Evolutionary conservation across 92 coral and sea anemone species (phyloP).

Genomic region (Epizoanthus rinbou): DNA sequence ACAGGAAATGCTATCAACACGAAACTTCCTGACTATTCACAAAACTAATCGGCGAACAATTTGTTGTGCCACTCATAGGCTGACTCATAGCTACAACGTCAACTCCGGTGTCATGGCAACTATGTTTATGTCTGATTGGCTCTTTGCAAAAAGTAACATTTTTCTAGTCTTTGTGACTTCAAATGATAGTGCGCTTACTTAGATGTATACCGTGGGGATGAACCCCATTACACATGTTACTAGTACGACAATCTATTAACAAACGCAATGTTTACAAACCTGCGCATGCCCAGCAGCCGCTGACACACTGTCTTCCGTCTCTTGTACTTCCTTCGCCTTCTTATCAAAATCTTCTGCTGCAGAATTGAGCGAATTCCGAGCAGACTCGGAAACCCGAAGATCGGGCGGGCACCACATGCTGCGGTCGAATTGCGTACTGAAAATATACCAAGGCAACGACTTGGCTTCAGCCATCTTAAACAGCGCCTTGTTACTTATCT

Average conservation of each 20-base stretch:
- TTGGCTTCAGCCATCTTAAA: conserved; percentile 66
- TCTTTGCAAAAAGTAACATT: too few species aligned
- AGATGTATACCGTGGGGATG: too few species aligned
- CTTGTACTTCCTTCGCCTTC: conserved; percentile 38
- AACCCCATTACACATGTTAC: too few species aligned
- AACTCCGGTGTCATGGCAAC: too few species aligned
- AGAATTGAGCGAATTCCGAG: background rate
- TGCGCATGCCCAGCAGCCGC: background rate
- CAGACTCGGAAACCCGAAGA: conserved; percentile 38
- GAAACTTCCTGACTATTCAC: too few species aligned
- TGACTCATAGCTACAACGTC: too few species aligned
- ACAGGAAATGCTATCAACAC: too few species aligned
- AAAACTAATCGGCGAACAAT: too few species aligned
- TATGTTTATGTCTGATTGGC: too few species aligned
- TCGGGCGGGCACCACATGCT: conserved; percentile 79
- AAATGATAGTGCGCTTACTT: too few species aligned
- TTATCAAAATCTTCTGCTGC: background rate
- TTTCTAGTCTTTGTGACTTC: background rate
- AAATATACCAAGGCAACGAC: conserved; percentile 68
- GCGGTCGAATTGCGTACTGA: conserved; percentile 68
- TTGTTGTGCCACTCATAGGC: too few species aligned
- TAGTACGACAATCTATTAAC: too few species aligned
- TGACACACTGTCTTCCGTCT: background rate
- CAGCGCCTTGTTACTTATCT: conserved; percentile 85
- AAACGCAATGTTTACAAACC: background rate